These are phyloP conservation scores for Phasianus colchicus DNA, from an alignment of 2,113 vertebrate species.

Conservation along the genomic window DNA sequence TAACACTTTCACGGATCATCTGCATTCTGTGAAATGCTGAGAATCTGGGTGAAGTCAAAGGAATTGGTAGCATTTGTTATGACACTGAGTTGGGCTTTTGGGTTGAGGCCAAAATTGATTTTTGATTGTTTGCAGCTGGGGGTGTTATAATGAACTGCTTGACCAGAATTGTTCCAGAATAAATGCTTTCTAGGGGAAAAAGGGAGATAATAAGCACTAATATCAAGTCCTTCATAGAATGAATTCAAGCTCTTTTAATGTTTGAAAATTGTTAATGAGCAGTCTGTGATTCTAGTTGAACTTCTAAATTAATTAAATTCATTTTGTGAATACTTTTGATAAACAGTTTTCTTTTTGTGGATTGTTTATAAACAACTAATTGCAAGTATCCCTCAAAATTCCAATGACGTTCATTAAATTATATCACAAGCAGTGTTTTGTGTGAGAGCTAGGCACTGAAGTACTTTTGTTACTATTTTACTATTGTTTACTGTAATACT, in stretches of 20 bases:
- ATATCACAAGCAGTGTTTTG: not conserved
- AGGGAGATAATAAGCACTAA: conserved; percentile 50
- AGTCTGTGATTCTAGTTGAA: conserved; percentile 39
- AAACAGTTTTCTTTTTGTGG: conserved; percentile 13
- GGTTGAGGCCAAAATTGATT: conserved; percentile 8
- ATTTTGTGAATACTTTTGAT: conserved; percentile 50
- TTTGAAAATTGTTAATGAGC: conserved; percentile 48
- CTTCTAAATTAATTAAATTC: conserved; percentile 51
- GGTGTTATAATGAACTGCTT: conserved; percentile 37
- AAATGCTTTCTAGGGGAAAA: not conserved
- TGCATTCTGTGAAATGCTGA: not conserved
- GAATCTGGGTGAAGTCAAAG: not conserved
- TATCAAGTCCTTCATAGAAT: conserved; percentile 23
- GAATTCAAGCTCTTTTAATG: conserved; percentile 21
- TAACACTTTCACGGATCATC: not conserved
- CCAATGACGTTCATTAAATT: conserved; percentile 16
- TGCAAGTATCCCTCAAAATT: conserved; percentile 30
- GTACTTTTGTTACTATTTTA: not conserved
- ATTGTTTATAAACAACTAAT: conserved; percentile 63
- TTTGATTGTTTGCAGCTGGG: conserved; percentile 58
- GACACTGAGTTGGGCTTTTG: conserved; percentile 18
- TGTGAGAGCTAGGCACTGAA: not conserved
- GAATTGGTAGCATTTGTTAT: conserved; percentile 2
- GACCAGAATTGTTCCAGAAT: conserved; percentile 50
- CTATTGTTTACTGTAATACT: not conserved